Base-by-base conservation (phyloP, 2,113 vertebrate species). In the Ictidomys tridecemlineatus region DNA sequence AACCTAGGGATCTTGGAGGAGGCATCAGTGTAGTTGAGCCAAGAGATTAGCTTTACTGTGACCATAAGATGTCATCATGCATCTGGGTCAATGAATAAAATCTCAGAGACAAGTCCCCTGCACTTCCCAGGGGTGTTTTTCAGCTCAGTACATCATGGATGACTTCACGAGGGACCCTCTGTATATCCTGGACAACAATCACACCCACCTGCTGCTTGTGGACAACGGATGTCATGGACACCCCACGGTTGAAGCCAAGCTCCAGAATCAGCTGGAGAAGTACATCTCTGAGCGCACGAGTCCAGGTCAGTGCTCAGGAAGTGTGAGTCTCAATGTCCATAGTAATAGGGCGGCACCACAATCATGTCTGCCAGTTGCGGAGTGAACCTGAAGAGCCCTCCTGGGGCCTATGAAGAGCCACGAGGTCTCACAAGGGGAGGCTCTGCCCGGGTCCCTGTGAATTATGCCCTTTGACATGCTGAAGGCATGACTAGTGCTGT, bases 141-240 rank as follows among this genome's bases (percentile, higher is more conserved):
- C 98, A 92, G 99, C 99, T 1, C 98, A 95, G 63, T 99, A 99
- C 76, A 94, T 98, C 30, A 99, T 99, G 98, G 99, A 99, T 39
- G 99, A 99, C 97, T 98, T 99, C 84, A 99, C 98, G 89, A 98
- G 98, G 89, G 99, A 99, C 58, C 98, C 99, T 0, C 96, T 99
- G 5, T 99, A 99, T 72, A 98, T 98, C 92, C 94, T 99, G 96
- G 99, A 99, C 74, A 99, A 98, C 95, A 99, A 99, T 7, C 99
- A 99, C 83, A 99, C 99, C 2, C 99, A 99, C 42, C 89, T 99
- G 10, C 95, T 99, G 72, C 98, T 99, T 2, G 99, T 99, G 8
- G 99, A 99, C 61, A 99, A 98, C 0, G 99, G 99, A n/a, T 98
- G 99, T 89, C 98, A 99, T 0, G 99, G 99, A 8, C 98, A 98